Evolutionary conservation across 2,113 vertebrate genomes (phyloP).

Genomic region (Ceuthmochares aereus): DNA sequence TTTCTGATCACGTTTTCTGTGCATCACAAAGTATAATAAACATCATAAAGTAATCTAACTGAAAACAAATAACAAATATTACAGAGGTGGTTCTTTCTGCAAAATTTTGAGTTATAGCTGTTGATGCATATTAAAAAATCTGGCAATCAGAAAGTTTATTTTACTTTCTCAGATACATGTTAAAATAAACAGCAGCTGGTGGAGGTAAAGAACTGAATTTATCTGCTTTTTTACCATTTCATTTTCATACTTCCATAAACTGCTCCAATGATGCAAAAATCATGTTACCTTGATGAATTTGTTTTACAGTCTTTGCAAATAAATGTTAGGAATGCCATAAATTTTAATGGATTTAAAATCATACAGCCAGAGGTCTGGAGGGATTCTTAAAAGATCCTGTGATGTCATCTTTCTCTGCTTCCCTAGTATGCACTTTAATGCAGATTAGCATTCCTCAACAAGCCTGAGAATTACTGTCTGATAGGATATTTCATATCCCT

Average conservation of each 20-base stretch:
- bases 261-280: neutral
- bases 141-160: neutral
- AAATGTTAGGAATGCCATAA: neutral
- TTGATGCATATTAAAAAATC: neutral
- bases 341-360: neutral
- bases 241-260: neutral
- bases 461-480: neutral
- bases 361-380: neutral
- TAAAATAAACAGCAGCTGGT: neutral
- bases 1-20: neutral
- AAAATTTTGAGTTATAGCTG: neutral
- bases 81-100: neutral
- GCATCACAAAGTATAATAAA: neutral
- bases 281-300: neutral
- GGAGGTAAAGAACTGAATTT: neutral
- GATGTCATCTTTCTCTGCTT: neutral
- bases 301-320: neutral
- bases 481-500: neutral
- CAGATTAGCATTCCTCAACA: neutral
- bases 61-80: neutral
- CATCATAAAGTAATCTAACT: neutral
- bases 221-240: neutral
- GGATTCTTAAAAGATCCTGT: neutral
- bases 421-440: neutral
- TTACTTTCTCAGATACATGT: neutral